Conservation (phyloP, 1,140 invertebrate genomes). For the Wasmannia auropunctata region DNA sequence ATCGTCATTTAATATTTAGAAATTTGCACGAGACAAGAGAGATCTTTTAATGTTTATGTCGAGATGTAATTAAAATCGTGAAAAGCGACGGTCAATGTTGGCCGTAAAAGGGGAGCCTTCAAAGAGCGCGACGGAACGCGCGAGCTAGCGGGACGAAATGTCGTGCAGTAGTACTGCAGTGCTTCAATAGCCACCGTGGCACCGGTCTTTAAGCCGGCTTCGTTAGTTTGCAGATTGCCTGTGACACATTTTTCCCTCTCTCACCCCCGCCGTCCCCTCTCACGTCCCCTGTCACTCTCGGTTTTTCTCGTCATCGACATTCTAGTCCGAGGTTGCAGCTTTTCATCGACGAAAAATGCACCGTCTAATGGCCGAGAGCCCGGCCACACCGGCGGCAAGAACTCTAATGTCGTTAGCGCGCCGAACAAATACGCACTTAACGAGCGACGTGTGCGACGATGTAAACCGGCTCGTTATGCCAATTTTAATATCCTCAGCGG, state of each 20-base stretch:
- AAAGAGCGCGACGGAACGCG: conserved; percentile 24
- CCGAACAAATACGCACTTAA: conserved; percentile 49
- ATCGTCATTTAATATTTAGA: background rate
- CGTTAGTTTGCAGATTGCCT: conserved; percentile 50
- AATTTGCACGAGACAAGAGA: background rate
- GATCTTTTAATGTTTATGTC: conserved; percentile 12
- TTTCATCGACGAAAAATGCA: conserved; percentile 45
- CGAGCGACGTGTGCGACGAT: conserved; percentile 26
- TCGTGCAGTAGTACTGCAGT: background rate
- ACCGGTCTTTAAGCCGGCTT: conserved; percentile 42
- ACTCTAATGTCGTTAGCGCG: conserved; percentile 37
- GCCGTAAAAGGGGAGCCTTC: background rate
- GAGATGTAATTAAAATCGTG: conserved; percentile 35
- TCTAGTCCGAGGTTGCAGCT: conserved; percentile 43
- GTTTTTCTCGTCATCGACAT: conserved; percentile 32
- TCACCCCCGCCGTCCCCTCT: background rate
- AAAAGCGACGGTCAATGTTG: background rate
- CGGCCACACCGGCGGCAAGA: conserved; percentile 32
- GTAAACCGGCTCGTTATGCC: conserved; percentile 20
- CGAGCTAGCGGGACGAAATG: conserved; percentile 17
- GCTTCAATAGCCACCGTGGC: background rate
- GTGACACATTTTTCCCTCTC: conserved; percentile 36
- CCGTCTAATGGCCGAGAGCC: conserved; percentile 25
- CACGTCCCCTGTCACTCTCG: background rate
- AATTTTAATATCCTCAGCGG: conserved; percentile 18